These are phyloP conservation scores for Fulmarus glacialis DNA, from an alignment of 2,113 vertebrate genomes.

Conservation along the genomic window DNA sequence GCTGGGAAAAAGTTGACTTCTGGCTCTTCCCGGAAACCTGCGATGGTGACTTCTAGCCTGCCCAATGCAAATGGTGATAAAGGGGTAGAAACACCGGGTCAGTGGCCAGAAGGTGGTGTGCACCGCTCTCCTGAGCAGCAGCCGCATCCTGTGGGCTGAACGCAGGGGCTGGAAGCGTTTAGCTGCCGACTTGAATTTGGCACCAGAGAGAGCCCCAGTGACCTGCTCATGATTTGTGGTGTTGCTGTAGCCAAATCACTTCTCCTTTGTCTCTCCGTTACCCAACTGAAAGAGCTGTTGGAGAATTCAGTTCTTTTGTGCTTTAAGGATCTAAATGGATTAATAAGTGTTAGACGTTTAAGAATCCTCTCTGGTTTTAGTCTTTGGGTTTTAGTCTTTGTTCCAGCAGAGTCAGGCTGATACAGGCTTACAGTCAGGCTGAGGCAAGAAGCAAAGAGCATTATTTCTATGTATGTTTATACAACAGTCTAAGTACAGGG, in stretches of 20 bases:
- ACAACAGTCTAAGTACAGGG: background rate
- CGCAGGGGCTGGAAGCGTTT: accelerated
- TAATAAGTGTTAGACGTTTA: background rate
- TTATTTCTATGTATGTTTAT: background rate
- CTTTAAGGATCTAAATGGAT: background rate
- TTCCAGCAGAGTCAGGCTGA: background rate
- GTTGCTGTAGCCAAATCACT: background rate
- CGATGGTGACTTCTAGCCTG: background rate
- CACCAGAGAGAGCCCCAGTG: background rate
- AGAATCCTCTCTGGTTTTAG: background rate
- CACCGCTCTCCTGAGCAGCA: accelerated
- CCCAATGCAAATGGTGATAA: background rate
- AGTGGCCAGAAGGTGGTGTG: background rate
- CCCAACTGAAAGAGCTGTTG: background rate
- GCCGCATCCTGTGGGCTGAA: background rate
- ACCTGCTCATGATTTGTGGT: background rate
- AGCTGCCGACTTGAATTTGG: background rate
- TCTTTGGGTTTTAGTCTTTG: background rate
- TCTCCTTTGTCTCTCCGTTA: background rate
- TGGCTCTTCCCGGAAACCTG: background rate
- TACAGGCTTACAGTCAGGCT: background rate
- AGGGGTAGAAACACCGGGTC: background rate
- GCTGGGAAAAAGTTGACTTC: background rate
- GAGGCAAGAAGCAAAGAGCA: background rate
- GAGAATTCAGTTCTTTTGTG: background rate